phyloP scores from a whole-genome alignment of 2,888 invertebrate species.

The Drosophila kanekoi region DNA sequence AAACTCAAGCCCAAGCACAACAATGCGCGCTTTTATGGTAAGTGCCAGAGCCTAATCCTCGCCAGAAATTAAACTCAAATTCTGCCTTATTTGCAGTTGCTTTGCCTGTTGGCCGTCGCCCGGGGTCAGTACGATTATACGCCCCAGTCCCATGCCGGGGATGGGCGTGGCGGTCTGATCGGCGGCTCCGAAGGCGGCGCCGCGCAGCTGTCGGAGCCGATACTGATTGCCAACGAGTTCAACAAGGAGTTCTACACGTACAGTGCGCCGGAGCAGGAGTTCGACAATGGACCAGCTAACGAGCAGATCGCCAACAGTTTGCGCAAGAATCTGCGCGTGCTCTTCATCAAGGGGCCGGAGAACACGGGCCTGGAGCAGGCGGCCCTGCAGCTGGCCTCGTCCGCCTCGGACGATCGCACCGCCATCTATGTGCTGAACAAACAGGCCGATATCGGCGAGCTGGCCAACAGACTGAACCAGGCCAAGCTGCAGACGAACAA shows the following conservation, averaged over 20 bases:
- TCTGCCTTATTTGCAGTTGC: constrained; percentile 45
- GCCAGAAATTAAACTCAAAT: background rate
- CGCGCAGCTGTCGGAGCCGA: constrained; percentile 55
- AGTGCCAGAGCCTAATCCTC: constrained; percentile 26
- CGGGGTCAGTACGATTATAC: constrained; percentile 75
- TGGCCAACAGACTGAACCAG: constrained; percentile 74
- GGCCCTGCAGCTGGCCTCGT: constrained; percentile 77
- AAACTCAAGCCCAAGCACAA: constrained; percentile 41
- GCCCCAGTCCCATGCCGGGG: constrained; percentile 48
- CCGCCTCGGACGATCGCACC: constrained; percentile 79
- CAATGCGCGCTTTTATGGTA: constrained; percentile 78
- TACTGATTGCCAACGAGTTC: constrained; percentile 54
- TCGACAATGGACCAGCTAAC: constrained; percentile 60
- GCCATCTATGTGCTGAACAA: constrained; percentile 82
- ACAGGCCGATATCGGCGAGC: constrained; percentile 76
- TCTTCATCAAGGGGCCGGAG: constrained; percentile 84
- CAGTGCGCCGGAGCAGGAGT: constrained; percentile 81
- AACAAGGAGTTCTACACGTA: constrained; percentile 80
- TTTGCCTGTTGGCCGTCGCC: constrained; percentile 68
- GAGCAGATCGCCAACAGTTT: constrained; percentile 64
- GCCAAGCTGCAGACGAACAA: constrained; percentile 59
- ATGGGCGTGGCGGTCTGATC: constrained; percentile 56
- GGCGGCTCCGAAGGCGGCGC: constrained; percentile 34
- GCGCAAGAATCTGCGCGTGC: constrained; percentile 79
- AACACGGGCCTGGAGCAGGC: constrained; percentile 78